Evolutionary conservation across 2,888 invertebrate genomes (phyloP).

Genomic region (Clivina fossor): DNA sequence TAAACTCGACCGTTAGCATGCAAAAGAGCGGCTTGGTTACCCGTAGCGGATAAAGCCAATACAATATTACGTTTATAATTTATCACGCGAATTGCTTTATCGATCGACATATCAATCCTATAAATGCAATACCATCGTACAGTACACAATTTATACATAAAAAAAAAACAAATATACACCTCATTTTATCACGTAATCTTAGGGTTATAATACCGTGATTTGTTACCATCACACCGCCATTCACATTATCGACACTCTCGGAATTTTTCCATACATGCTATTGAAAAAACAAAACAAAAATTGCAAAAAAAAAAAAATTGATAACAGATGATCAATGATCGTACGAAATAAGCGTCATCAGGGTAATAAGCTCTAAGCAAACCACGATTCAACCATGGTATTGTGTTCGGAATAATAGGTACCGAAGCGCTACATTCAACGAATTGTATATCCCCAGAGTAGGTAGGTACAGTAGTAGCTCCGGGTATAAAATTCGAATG

Average conservation of each 20-base stretch:
- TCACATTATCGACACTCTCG: slow-evolving; percentile 58
- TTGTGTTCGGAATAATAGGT: slow-evolving; percentile 23
- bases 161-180: slow-evolving; percentile 49
- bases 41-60: slow-evolving; percentile 77
- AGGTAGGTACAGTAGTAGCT: too few relatives aligned
- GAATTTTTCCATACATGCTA: slow-evolving; percentile 53
- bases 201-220: slow-evolving; percentile 82
- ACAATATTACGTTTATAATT: slow-evolving; percentile 79
- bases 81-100: slow-evolving; percentile 72
- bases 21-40: slow-evolving; percentile 77
- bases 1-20: slow-evolving; percentile 86
- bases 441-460: slow-evolving; percentile 11
- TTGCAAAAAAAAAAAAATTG: not conserved
- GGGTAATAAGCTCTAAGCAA: slow-evolving; percentile 5
- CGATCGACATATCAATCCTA: slow-evolving; percentile 83
- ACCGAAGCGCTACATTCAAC: slow-evolving; percentile 19
- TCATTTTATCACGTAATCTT: slow-evolving; percentile 74
- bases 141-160: slow-evolving; percentile 1
- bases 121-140: too few relatives aligned
- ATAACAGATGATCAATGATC: not conserved
- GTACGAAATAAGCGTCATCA: slow-evolving; percentile 16
- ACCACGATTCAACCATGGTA: slow-evolving; percentile 19
- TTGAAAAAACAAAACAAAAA: not conserved
- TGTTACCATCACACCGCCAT: slow-evolving; percentile 68
- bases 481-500: slow-evolving; percentile 53